phyloP scores from a whole-genome alignment of 2,113 vertebrate species.

The Nothobranchius kuhntae region DNA sequence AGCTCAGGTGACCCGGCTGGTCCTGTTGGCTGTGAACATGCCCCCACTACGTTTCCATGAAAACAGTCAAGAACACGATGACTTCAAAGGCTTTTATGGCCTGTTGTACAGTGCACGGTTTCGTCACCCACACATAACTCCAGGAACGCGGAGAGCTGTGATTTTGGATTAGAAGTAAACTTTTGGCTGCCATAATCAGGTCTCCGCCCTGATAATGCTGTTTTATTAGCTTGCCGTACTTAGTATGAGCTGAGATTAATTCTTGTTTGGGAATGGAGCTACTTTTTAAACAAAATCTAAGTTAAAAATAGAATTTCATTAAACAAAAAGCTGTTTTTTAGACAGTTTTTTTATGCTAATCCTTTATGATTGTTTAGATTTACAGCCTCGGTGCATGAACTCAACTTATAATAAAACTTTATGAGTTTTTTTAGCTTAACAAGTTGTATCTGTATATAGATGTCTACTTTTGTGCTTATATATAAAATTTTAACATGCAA shows the following conservation, averaged over 20 bases:
- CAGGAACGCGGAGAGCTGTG: conserved; percentile 12
- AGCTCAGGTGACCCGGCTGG: conserved; percentile 57
- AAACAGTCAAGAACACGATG: conserved; percentile 16
- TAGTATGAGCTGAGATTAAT: conserved; percentile 18
- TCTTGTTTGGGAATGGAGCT: not conserved
- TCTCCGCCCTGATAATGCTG: conserved; percentile 44
- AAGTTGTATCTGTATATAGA: not conserved
- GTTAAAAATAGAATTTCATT: not conserved
- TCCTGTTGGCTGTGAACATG: conserved; percentile 34
- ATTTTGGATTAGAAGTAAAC: conserved; percentile 55
- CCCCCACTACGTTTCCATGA: conserved; percentile 57
- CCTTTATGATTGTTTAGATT: no score
- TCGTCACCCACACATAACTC: conserved; percentile 18
- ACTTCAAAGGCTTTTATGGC: conserved; percentile 47
- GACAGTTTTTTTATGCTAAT: no score
- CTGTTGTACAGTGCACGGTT: conserved; percentile 32
- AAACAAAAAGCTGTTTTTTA: no score
- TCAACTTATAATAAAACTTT: not conserved
- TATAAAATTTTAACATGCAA: not conserved
- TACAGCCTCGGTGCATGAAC: not conserved
- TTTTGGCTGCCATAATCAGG: conserved; percentile 42
- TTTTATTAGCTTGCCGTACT: conserved; percentile 45
- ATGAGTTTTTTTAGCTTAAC: not conserved
- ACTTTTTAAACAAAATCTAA: not conserved
- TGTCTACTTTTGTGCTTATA: no score